A percentile compares a stretch with the other conserved stretches of the same genome.
Evolutionary conservation across 2,888 invertebrate genomes (phyloP).

Genomic region (Eristalis tenax): DNA sequence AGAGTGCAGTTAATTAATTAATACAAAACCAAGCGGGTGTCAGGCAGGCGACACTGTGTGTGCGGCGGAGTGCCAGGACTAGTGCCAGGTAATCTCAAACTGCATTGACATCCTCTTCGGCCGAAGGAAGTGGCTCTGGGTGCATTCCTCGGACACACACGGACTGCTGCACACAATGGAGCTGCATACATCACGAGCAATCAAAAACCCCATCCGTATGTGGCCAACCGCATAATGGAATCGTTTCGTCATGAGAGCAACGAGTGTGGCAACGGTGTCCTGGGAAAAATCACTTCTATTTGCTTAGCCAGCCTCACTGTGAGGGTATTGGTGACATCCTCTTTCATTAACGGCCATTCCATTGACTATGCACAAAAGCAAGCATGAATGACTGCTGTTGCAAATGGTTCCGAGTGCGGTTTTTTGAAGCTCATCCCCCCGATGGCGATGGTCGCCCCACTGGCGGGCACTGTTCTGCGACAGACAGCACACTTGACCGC

Average conservation of each 20-base stretch:
- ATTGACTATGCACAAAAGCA: constrained; percentile 36
- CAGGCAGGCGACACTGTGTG: neutral
- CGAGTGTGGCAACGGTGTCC: neutral
- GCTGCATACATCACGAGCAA: constrained; percentile 11
- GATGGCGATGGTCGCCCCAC: neutral
- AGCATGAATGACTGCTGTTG: constrained; percentile 50
- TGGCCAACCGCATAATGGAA: constrained; percentile 57
- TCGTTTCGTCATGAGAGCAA: constrained; percentile 31
- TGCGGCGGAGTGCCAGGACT: neutral
- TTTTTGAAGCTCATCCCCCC: neutral
- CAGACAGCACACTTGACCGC: constrained; percentile 62
- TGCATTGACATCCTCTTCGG: constrained; percentile 15
- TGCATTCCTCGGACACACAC: neutral
- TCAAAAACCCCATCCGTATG: constrained; percentile 43
- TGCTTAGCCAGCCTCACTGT: neutral
- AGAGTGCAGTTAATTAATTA: constrained; percentile 22
- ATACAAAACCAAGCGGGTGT: constrained; percentile 6
- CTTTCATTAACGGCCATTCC: constrained; percentile 46
- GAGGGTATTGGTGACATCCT: constrained; percentile 26
- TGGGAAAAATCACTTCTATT: constrained; percentile 15
- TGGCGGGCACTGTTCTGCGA: constrained; percentile 20
- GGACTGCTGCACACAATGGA: neutral
- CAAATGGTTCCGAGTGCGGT: constrained; percentile 59
- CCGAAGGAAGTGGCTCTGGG: neutral
- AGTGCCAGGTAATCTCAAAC: constrained; percentile 1